Percentiles rank a stretch among this genome's conserved stretches.
Conservation (phyloP, 2,888 invertebrate species). For the Nomada fabriciana region DNA sequence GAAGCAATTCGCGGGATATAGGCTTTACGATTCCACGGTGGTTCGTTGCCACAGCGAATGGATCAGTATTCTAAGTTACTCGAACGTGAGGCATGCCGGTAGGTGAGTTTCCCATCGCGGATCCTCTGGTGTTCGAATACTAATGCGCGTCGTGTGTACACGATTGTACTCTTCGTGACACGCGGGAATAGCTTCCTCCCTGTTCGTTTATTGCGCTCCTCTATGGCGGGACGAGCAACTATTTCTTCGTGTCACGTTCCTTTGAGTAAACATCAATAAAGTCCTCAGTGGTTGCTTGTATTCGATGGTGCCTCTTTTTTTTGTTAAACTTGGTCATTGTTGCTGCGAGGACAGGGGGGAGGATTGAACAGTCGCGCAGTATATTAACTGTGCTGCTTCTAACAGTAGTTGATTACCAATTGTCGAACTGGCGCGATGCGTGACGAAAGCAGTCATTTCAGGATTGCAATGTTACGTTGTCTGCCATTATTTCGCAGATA, state of each 20-base stretch:
- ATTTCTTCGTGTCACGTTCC: slow-evolving; percentile 51
- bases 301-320: background rate
- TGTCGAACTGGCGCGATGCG: background rate
- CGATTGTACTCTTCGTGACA: slow-evolving; percentile 66
- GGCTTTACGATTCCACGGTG: slow-evolving; percentile 55
- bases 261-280: slow-evolving; percentile 28
- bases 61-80: slow-evolving; percentile 65
- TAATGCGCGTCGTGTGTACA: slow-evolving; percentile 63
- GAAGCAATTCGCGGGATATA: slow-evolving; percentile 56
- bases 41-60: slow-evolving; percentile 50
- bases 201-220: slow-evolving; percentile 34
- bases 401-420: slow-evolving; percentile 3
- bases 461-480: too few species aligned
- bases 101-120: slow-evolving; percentile 70
- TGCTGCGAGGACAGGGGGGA: background rate
- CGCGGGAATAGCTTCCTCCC: slow-evolving; percentile 63
- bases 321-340: background rate
- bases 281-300: slow-evolving; percentile 7
- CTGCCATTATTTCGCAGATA: too few species aligned
- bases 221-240: slow-evolving; percentile 34
- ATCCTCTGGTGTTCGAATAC: slow-evolving; percentile 66
- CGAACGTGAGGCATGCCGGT: slow-evolving; percentile 60
- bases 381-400: background rate
- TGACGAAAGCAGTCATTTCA: too few species aligned
- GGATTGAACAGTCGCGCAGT: background rate